Conservation (phyloP, 2,797 vertebrate species). For the Manis javanica region DNA sequence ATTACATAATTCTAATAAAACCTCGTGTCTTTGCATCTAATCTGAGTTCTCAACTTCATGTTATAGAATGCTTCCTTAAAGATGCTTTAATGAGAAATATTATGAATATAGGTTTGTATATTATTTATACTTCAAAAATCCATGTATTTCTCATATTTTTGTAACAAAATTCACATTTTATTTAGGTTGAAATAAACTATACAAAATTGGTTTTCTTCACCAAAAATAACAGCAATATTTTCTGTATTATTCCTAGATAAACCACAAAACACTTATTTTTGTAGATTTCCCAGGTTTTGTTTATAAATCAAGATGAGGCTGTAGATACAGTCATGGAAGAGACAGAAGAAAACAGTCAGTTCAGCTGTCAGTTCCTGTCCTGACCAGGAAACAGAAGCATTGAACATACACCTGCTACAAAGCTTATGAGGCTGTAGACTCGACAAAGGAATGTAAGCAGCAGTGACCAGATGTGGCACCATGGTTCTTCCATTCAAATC, state of each 20-base stretch:
- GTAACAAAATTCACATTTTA: constrained; percentile 90
- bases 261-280: constrained; percentile 78
- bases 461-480: constrained; percentile 59
- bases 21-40: constrained; percentile 22
- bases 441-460: constrained; percentile 84
- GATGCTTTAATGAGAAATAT: constrained; percentile 60
- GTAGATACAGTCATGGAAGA: constrained; percentile 68
- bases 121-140: constrained; percentile 70
- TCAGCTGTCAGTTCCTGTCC: constrained; percentile 37
- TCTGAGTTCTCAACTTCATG: constrained; percentile 42
- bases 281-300: constrained; percentile 75
- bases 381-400: constrained; percentile 51
- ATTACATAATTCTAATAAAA: constrained; percentile 55
- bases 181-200: constrained; percentile 88
- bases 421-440: constrained; percentile 65
- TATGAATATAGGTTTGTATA: constrained; percentile 63
- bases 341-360: neutral
- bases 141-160: constrained; percentile 65
- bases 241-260: constrained; percentile 81
- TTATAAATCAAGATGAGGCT: constrained; percentile 80
- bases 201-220: constrained; percentile 85
- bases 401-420: constrained; percentile 67
- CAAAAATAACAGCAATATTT: constrained; percentile 87
- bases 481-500: constrained; percentile 61
- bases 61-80: constrained; percentile 56